Base-by-base conservation (phyloP, 2,888 invertebrate species). In the Cistogaster globosa region DNA sequence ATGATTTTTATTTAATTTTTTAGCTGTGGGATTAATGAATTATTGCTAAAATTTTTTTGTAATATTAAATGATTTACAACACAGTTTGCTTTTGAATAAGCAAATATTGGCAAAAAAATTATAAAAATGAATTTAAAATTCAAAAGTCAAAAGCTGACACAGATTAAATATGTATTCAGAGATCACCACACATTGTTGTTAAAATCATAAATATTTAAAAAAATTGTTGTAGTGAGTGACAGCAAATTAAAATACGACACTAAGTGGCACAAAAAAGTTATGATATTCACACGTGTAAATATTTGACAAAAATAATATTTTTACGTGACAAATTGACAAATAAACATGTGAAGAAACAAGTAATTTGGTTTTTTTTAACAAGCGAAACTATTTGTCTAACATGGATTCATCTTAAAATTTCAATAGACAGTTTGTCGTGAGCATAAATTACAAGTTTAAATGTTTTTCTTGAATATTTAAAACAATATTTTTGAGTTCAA, bases 171-270 rank as follows among this genome's bases (percentile, higher is more conserved):
- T 26, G 26, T 48, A 26, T 26, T 57, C 26, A 14, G 38, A 26
- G 22, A 69, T 57, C 55, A 57, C 57, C 58, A 71, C 58, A 45
- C 45, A 12, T 42, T 42, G 12, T 12, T 42, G 42, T 42, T 18
- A 32, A 48, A 58, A 71, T 32, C 9, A n/a, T 14, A 58, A 71
- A 71, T 71, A 45, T 32, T 48, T 45, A 48, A 32, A 18, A n/a
- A 58, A 71, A 42, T 42, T 42, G 12, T 42, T 42, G 4, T 12
- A 58, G n/a, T 48, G 58, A 45, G 16, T 58, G 71, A 18, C 58
- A 71, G 32, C 22, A 42, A 45, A 71, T 26, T 6, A 71, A 16
- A 36, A 55, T 1, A 42, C 16, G 42, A 42, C 42, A 11, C 20
- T 12, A 36, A 53, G 12, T 11, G 3, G 3, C 20, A 20, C 7